Conservation (phyloP, 2,888 invertebrate species). For the Dendrolimus pini region DNA sequence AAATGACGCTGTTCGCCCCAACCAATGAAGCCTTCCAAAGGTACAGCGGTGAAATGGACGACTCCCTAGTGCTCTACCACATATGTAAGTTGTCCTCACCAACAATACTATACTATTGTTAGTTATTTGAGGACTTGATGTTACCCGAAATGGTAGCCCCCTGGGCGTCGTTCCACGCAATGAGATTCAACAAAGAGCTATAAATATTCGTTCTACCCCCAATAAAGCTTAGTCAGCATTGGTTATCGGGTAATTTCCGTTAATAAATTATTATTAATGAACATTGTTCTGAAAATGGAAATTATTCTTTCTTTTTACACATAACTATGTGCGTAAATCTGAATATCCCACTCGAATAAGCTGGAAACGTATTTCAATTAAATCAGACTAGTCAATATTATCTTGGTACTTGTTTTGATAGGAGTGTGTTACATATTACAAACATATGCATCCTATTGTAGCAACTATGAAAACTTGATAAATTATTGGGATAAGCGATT, state of each 20-base stretch:
- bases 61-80: slow-evolving; percentile 84
- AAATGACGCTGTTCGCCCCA: slow-evolving; percentile 92
- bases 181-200: neutral
- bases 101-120: neutral
- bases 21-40: slow-evolving; percentile 91
- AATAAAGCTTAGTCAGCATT: neutral
- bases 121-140: neutral
- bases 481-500: no score
- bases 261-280: neutral
- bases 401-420: no score
- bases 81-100: slow-evolving; percentile 81
- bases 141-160: neutral
- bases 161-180: neutral
- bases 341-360: no score
- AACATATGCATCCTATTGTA: no score
- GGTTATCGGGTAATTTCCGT: neutral
- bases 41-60: slow-evolving; percentile 77
- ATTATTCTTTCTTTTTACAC: no score
- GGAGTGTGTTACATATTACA: no score
- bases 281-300: neutral
- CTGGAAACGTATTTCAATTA: no score
- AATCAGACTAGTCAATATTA: no score
- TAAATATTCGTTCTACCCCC: neutral
- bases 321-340: no score
- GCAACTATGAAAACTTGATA: no score